phyloP scores from a whole-genome alignment of 2,888 invertebrate genomes.

The Actias luna region DNA sequence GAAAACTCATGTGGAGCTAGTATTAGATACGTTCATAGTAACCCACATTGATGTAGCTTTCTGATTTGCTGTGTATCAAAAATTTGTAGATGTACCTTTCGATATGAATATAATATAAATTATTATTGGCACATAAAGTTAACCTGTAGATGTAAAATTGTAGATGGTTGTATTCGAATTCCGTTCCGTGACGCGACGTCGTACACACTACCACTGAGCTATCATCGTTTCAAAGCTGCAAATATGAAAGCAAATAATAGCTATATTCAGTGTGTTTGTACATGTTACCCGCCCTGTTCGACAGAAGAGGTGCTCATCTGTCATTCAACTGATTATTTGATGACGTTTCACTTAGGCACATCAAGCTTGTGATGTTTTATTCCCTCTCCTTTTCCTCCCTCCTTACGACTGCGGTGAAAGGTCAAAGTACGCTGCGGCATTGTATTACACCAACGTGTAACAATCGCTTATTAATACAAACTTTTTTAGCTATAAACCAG shows the following conservation, averaged over 20 bases:
- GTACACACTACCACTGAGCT: too few relatives aligned
- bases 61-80: too few relatives aligned
- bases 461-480: not conserved
- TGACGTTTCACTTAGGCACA: slow-evolving; percentile 44
- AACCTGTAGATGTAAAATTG: too few relatives aligned
- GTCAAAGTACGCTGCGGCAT: slow-evolving; percentile 38
- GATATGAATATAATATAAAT: too few relatives aligned
- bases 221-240: not conserved
- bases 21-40: too few relatives aligned
- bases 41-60: too few relatives aligned
- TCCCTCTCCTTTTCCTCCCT: slow-evolving; percentile 32
- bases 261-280: not conserved
- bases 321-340: slow-evolving; percentile 48
- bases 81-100: too few relatives aligned
- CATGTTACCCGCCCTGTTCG: not conserved
- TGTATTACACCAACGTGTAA: slow-evolving; percentile 39
- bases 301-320: slow-evolving; percentile 28
- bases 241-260: not conserved
- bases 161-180: too few relatives aligned
- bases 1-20: too few relatives aligned
- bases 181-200: too few relatives aligned
- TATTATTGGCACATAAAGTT: too few relatives aligned
- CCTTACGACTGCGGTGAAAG: slow-evolving; percentile 41
- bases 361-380: slow-evolving; percentile 54
- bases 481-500: too few relatives aligned